Conservation (phyloP, 2,888 invertebrate species). For the Oligia latruncula region DNA sequence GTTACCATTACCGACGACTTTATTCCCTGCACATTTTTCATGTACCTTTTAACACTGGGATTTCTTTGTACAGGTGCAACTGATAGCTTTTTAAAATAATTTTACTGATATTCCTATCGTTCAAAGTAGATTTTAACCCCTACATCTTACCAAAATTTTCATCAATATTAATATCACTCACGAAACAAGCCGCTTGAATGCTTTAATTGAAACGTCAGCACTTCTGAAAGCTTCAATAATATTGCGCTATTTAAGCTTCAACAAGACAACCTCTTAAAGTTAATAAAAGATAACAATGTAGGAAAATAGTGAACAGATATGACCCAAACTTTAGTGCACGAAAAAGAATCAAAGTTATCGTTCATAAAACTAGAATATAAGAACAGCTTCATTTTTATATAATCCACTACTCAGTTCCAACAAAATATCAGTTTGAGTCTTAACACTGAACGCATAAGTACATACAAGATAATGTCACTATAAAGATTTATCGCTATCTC, state of each 20-base stretch:
- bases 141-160: constrained; percentile 21
- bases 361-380: constrained; percentile 51
- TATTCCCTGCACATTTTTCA: constrained; percentile 67
- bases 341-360: constrained; percentile 57
- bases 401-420: constrained; percentile 41
- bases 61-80: constrained; percentile 32
- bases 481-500: constrained; percentile 68
- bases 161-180: constrained; percentile 43
- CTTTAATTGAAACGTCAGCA: constrained; percentile 46
- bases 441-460: constrained; percentile 51
- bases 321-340: constrained; percentile 39
- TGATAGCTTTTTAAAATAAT: constrained; percentile 28
- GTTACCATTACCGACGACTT: constrained; percentile 75
- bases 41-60: constrained; percentile 58
- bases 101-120: background rate
- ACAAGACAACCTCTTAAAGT: constrained; percentile 12
- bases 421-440: constrained; percentile 45
- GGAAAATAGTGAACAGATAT: constrained; percentile 27
- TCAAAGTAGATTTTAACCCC: constrained; percentile 1
- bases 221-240: constrained; percentile 32
- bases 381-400: constrained; percentile 49
- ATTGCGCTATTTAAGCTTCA: constrained; percentile 17
- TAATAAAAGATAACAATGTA: constrained; percentile 50
- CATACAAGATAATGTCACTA: constrained; percentile 64
- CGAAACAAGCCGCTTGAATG: constrained; percentile 27